These are phyloP conservation scores for Papilio protenor DNA, from an alignment of 2,888 invertebrate genomes.

Conservation along the genomic window DNA sequence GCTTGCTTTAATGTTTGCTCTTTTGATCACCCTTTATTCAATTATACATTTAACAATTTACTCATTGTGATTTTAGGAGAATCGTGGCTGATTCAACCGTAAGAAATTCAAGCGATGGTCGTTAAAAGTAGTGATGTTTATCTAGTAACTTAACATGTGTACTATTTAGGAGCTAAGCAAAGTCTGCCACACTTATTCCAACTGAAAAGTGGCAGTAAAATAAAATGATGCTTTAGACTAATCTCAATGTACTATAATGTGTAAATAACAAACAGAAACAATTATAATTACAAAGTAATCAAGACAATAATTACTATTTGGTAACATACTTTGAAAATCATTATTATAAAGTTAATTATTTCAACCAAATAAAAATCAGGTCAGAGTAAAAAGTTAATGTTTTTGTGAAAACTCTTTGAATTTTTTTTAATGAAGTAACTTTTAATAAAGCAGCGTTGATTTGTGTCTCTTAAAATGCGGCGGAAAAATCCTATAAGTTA, in stretches of 20 bases:
- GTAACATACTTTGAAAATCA: neutral
- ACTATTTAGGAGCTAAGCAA: neutral
- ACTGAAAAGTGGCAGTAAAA: neutral
- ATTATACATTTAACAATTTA: neutral
- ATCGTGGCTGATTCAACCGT: neutral
- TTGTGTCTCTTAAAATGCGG: conserved; percentile 18
- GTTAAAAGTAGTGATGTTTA: neutral
- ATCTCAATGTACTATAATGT: too few species aligned
- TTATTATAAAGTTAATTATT: neutral
- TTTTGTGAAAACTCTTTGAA: neutral
- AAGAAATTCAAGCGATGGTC: neutral
- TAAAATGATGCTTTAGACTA: too few species aligned
- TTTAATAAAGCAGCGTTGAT: conserved; percentile 19
- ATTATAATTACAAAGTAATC: neutral
- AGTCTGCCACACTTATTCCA: neutral
- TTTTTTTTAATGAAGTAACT: conserved; percentile 19
- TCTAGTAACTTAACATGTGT: neutral
- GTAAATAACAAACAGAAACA: too few species aligned
- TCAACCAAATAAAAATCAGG: neutral
- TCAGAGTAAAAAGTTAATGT: neutral
- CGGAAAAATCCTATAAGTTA: conserved; percentile 26
- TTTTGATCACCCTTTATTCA: neutral
- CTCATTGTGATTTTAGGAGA: neutral
- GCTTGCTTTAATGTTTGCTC: neutral
- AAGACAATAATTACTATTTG: neutral